Base-by-base conservation (phyloP, 2,888 invertebrate genomes). In the Caenorhabditis sinica region DNA sequence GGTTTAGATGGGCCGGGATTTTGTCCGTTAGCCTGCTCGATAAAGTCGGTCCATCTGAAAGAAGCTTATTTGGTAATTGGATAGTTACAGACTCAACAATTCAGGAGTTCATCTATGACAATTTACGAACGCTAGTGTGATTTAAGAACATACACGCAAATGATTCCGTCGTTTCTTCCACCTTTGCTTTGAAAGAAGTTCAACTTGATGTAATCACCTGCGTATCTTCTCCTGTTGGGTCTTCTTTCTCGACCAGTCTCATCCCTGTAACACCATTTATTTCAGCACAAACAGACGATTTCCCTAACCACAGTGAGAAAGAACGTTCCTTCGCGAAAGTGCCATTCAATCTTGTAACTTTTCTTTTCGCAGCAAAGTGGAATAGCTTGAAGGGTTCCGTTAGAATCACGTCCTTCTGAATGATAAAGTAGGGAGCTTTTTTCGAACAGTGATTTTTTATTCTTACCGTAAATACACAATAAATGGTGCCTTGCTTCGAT, bases 381-480 rank as follows among this genome's bases (percentile, higher is more conserved):
- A 74, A 36, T 6, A 74, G 63, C 23, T 53, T 51, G 53, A 74
- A 74, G 11, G 74, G 74, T n/a, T 63, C n/a, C 20, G 2, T 17
- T 13, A 63, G 23, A 30, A 17, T 28, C 1, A 63, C 20, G 9
- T 45, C 25, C 40, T 65, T 20, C 74, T 74, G 28, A 23, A 36
- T 36, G 23, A 25, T 49, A 6, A 1, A 9, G 9, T 15, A 17
- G 4, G 9, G 51, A 33, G 33, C 33, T 36, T 36, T 2, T 20
- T 23, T 40, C 13, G 11, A 40, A 20, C 45, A 20, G 25, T 11
- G 15, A 36, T n/a, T 25, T 20, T 5, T 40, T 45, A 2, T 25
- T 23, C 40, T 49, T 20, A 65, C 65, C 45, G 25, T 40, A 17
- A 65, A 74, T 6, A 74, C 53, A 45, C 63, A 36, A 17, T 74